Percentiles rank a stretch among this genome's conserved stretches.
phyloP scores from a whole-genome alignment of 2,113 vertebrate genomes.

The Alethe castanea region DNA sequence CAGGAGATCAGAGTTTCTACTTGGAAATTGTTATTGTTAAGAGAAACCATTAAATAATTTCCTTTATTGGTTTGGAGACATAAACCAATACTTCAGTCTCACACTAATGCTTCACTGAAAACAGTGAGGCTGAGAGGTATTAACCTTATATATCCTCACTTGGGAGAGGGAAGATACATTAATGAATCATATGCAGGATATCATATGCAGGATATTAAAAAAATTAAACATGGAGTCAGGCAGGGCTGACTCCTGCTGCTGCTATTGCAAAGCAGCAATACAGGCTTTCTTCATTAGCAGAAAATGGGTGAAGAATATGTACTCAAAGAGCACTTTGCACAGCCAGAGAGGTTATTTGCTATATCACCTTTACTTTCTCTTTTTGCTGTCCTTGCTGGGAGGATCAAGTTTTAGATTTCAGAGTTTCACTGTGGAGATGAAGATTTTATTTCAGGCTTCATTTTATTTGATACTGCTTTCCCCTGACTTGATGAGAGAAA shows the following conservation, averaged over 20 bases:
- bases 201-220: background rate
- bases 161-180: background rate
- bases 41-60: background rate
- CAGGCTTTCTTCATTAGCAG: background rate
- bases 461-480: background rate
- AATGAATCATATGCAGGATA: background rate
- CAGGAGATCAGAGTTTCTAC: background rate
- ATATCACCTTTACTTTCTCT: background rate
- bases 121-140: background rate
- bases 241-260: background rate
- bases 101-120: background rate
- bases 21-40: background rate
- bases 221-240: background rate
- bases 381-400: background rate
- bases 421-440: background rate
- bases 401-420: background rate
- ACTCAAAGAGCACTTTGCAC: background rate
- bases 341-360: background rate
- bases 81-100: background rate
- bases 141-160: background rate
- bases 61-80: background rate
- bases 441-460: background rate
- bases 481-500: background rate
- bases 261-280: background rate
- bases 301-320: background rate